Conservation (phyloP, 1,140 invertebrate genomes). For the Manduca sexta region DNA sequence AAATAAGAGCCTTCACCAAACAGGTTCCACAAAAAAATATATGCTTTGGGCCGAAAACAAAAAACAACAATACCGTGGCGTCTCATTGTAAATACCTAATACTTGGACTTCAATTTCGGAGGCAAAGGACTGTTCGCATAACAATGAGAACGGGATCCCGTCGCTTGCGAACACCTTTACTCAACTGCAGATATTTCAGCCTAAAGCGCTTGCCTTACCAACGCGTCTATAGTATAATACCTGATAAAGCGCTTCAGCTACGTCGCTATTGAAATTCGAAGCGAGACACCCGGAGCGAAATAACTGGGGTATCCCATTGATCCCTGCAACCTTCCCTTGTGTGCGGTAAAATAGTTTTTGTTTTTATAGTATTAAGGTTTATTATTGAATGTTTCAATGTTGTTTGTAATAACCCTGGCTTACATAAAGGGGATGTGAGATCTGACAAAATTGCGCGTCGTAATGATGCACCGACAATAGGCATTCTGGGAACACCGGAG, state of each 20-base stretch:
- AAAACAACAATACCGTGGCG: constrained; percentile 23
- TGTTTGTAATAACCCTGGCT: constrained; percentile 35
- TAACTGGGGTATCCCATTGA: constrained; percentile 49
- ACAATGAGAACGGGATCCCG: constrained; percentile 51
- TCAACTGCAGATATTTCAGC: constrained; percentile 16
- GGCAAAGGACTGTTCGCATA: constrained; percentile 33
- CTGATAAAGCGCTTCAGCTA: constrained; percentile 23
- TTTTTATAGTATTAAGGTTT: not conserved
- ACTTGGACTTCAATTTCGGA: constrained; percentile 36
- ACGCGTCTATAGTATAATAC: constrained; percentile 1
- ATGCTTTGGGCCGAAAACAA: constrained; percentile 17
- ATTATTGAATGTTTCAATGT: constrained; percentile 9
- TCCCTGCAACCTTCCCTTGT: constrained; percentile 17
- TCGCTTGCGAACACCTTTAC: constrained; percentile 39
- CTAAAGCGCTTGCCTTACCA: constrained; percentile 29
- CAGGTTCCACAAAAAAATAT: constrained; percentile 29
- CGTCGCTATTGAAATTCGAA: constrained; percentile 21
- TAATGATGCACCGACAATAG: constrained; percentile 56
- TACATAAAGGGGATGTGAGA: constrained; percentile 59
- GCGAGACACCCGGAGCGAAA: constrained; percentile 44
- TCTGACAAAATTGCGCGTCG: constrained; percentile 55
- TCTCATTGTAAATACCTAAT: constrained; percentile 49
- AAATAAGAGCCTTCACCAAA: constrained; percentile 30
- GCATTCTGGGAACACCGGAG: constrained; percentile 46
- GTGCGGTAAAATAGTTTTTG: constrained; percentile 20